Evolutionary conservation across 2,888 invertebrate species (phyloP).

Genomic region (Clistopyga incitator): DNA sequence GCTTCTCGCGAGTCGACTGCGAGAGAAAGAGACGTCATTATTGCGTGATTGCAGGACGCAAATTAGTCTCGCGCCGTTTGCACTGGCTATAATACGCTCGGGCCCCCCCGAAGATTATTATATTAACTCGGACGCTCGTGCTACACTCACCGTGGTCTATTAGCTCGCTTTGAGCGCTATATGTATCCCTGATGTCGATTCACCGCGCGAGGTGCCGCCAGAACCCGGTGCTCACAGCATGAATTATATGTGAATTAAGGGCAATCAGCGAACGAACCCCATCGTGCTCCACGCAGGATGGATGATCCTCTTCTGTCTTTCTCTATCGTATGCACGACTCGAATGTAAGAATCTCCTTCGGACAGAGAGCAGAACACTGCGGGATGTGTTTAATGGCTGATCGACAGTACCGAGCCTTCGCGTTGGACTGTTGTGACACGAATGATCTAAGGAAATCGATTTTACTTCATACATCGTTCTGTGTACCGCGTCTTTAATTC

Average conservation of each 20-base stretch:
- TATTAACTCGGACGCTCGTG: constrained; percentile 72
- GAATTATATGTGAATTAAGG: constrained; percentile 79
- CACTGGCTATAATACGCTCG: constrained; percentile 67
- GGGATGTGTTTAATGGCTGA: constrained; percentile 32
- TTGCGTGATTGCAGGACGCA: constrained; percentile 75
- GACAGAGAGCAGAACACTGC: constrained; percentile 41
- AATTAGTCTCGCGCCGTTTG: constrained; percentile 74
- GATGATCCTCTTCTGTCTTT: constrained; percentile 40
- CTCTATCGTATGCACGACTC: background rate
- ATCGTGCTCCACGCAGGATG: constrained; percentile 27
- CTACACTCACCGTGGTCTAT: constrained; percentile 50
- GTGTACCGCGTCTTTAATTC: constrained; percentile 44
- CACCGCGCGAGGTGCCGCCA: constrained; percentile 30
- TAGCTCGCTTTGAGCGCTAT: constrained; percentile 47
- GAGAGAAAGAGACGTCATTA: constrained; percentile 71
- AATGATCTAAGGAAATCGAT: constrained; percentile 59
- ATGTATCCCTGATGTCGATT: constrained; percentile 64
- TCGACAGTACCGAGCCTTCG: constrained; percentile 11
- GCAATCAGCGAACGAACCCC: constrained; percentile 72
- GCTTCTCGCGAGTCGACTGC: constrained; percentile 4
- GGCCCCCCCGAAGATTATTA: constrained; percentile 72
- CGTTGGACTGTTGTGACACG: constrained; percentile 53
- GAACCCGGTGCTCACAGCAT: constrained; percentile 57
- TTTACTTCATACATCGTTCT: constrained; percentile 21
- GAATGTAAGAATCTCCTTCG: constrained; percentile 41